These are phyloP conservation scores for Oryzias celebensis DNA, from an alignment of 2,113 vertebrate genomes.

Conservation along the genomic window DNA sequence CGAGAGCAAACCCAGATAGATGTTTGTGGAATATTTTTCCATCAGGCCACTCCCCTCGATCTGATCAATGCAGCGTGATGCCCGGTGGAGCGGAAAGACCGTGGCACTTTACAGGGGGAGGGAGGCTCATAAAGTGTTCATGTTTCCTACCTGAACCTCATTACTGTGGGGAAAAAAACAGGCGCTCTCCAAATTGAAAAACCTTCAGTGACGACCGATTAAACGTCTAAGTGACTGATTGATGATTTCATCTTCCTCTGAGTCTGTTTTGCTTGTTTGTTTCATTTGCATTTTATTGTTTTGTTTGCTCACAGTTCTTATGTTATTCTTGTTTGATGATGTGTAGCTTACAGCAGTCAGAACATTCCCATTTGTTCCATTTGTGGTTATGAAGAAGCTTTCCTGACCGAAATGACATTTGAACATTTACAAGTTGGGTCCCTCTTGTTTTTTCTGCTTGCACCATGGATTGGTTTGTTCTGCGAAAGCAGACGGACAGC, in stretches of 20 bases:
- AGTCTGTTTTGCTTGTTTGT: slow-evolving; percentile 69
- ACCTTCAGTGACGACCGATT: too few relatives aligned
- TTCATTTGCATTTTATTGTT: slow-evolving; percentile 28
- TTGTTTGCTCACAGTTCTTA: slow-evolving; percentile 25
- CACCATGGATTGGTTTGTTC: slow-evolving; percentile 72
- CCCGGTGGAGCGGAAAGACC: too few relatives aligned
- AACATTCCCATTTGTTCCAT: slow-evolving; percentile 65
- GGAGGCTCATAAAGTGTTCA: too few relatives aligned
- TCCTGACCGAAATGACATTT: slow-evolving; percentile 17
- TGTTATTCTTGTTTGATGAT: slow-evolving; percentile 27
- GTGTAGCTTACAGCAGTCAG: slow-evolving; percentile 23
- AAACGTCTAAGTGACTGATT: slow-evolving; percentile 58
- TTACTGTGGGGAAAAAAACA: too few relatives aligned
- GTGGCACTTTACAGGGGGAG: too few relatives aligned
- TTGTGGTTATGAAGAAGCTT: slow-evolving; percentile 32
- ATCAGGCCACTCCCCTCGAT: not conserved
- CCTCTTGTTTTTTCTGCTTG: slow-evolving; percentile 79
- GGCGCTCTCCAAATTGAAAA: slow-evolving; percentile 6
- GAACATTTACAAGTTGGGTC: slow-evolving; percentile 77
- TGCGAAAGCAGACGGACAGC: slow-evolving; percentile 89
- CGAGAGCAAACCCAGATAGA: not conserved
- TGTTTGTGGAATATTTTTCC: not conserved
- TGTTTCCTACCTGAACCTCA: too few relatives aligned
- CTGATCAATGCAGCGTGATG: not conserved
- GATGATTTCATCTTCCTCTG: slow-evolving; percentile 70